These are phyloP conservation scores for Melieria picta DNA, from an alignment of 2,888 invertebrate genomes.

Conservation along the genomic window DNA sequence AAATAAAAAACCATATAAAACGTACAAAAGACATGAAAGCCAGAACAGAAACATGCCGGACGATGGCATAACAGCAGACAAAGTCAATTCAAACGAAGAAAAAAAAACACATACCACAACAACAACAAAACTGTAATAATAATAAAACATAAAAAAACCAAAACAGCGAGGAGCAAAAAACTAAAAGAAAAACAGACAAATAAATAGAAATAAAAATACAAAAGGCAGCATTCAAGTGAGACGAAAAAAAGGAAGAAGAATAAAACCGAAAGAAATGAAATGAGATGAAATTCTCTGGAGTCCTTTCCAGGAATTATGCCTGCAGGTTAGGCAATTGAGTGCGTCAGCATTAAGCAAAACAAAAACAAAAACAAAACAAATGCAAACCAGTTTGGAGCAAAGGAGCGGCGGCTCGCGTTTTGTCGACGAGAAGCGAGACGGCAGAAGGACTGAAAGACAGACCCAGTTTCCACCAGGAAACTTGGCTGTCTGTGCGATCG, in stretches of 20 bases:
- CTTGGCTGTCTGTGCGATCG: too few species aligned
- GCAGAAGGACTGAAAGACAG: background rate
- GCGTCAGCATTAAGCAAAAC: background rate
- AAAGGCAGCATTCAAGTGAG: background rate
- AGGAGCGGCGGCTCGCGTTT: too few species aligned
- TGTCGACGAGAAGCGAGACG: background rate
- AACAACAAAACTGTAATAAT: conserved; percentile 9
- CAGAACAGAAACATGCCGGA: too few species aligned
- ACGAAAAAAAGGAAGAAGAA: background rate
- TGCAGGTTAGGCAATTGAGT: conserved; percentile 25
- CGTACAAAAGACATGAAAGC: too few species aligned
- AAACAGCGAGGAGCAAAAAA: background rate
- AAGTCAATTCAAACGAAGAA: too few species aligned
- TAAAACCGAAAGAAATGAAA: background rate
- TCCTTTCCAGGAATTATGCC: conserved; percentile 42
- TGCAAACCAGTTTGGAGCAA: too few species aligned
- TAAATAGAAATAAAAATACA: conserved; percentile 1
- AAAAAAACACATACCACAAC: background rate
- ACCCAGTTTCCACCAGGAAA: too few species aligned
- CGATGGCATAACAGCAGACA: too few species aligned
- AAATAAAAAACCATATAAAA: too few species aligned
- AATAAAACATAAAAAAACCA: background rate
- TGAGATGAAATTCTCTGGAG: conserved; percentile 39
- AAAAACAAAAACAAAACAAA: background rate
- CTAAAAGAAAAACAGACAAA: background rate